Evolutionary conservation across 2,113 vertebrate genomes (phyloP).

Genomic region (Sebastes schlegelii): DNA sequence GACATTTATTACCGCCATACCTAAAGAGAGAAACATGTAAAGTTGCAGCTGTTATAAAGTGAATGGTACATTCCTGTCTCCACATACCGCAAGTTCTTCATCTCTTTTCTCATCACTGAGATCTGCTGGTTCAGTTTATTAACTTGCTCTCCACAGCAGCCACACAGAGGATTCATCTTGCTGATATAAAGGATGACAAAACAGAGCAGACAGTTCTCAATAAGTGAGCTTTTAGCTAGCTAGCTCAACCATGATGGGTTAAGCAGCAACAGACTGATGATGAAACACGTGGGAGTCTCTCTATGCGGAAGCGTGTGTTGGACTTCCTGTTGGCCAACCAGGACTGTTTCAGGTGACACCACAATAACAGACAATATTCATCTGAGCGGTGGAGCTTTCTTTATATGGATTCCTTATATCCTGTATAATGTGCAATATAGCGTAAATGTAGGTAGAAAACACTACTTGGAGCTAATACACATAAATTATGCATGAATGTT

Average conservation of each 20-base stretch:
- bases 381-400: rapidly evolving
- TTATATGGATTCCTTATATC: rapidly evolving
- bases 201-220: not conserved
- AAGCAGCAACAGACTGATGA: not conserved
- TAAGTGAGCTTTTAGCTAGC: not conserved
- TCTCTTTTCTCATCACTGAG: conserved; percentile 84
- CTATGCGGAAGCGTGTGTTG: conserved; percentile 34
- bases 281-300: not conserved
- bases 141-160: conserved; percentile 56
- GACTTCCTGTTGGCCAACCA: conserved; percentile 41
- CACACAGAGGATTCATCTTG: conserved; percentile 72
- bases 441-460: not conserved
- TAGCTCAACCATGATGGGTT: not conserved
- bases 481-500: not conserved
- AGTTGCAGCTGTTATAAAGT: not conserved
- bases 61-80: too few relatives aligned
- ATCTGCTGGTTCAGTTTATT: conserved; percentile 78
- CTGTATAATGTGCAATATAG: not conserved
- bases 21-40: not conserved
- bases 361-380: not conserved
- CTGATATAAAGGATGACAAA: not conserved
- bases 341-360: conserved; percentile 29
- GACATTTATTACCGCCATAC: not conserved
- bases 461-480: too few relatives aligned
- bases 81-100: conserved; percentile 85